phyloP scores from a whole-genome alignment of 2,113 vertebrate species.

The Mustela nigripes region DNA sequence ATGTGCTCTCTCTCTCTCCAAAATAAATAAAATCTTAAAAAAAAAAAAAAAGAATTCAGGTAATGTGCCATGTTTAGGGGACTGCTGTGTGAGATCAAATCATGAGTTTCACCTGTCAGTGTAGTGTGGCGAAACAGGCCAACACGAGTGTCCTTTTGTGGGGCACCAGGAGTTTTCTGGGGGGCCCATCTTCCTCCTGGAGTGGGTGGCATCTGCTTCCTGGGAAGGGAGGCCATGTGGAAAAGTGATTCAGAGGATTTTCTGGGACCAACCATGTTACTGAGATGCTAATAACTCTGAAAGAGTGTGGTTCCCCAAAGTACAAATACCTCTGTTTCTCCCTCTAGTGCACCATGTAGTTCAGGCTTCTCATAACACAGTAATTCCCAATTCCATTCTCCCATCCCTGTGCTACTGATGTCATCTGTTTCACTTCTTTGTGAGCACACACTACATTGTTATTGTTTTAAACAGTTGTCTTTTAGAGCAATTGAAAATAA shows the following conservation, averaged over 20 bases:
- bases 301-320: not conserved
- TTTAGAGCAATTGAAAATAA: slow-evolving; percentile 1
- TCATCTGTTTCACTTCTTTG: not conserved
- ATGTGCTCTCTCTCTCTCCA: too few relatives aligned
- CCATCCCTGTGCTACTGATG: not conserved
- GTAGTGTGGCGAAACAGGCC: not conserved
- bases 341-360: too few relatives aligned
- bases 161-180: not conserved
- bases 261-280: not conserved
- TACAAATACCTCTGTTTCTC: not conserved
- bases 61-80: not conserved
- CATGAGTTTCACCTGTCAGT: not conserved
- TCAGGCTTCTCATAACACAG: not conserved
- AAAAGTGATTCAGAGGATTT: not conserved
- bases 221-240: not conserved
- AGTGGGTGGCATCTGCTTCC: not conserved
- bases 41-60: not conserved
- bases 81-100: not conserved
- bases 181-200: not conserved
- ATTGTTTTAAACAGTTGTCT: not conserved
- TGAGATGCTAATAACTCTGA: not conserved
- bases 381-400: not conserved
- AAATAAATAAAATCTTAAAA: too few relatives aligned
- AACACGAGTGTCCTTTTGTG: not conserved
- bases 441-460: not conserved